A percentile compares a stretch with the other conserved stretches of the same genome.
Evolutionary conservation across 2,797 vertebrate genomes (phyloP).

Genomic region (Artibeus lituratus): DNA sequence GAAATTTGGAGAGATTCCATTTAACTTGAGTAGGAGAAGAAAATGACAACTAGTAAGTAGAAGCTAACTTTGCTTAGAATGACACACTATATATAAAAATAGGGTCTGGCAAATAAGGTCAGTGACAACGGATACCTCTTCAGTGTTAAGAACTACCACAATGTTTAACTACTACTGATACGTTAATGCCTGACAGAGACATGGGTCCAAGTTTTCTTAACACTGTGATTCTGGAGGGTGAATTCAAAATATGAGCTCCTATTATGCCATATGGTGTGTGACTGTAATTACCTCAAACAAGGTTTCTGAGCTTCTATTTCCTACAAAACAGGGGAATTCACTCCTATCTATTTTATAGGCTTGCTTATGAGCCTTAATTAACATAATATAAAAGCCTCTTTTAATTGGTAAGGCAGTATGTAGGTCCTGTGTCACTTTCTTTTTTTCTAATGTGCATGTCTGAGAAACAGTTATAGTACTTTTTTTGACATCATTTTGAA

Average conservation of each 20-base stretch:
- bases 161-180: background rate
- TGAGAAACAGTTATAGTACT: background rate
- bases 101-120: background rate
- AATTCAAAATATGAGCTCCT: constrained; percentile 17
- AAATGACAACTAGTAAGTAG: background rate
- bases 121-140: background rate
- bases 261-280: background rate
- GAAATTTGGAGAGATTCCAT: constrained; percentile 14
- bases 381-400: constrained; percentile 1
- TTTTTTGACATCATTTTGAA: constrained; percentile 8
- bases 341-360: background rate
- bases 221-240: background rate
- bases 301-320: background rate
- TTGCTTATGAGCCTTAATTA: background rate
- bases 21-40: background rate
- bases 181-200: background rate
- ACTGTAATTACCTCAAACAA: background rate
- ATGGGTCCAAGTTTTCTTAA: background rate
- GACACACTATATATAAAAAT: background rate
- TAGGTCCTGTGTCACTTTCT: background rate
- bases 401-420: background rate
- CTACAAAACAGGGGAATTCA: background rate
- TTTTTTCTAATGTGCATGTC: background rate
- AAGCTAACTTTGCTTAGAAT: background rate
- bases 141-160: background rate